Evolutionary conservation across 2,113 vertebrate genomes (phyloP).

Genomic region (Pteruthius melanotis): DNA sequence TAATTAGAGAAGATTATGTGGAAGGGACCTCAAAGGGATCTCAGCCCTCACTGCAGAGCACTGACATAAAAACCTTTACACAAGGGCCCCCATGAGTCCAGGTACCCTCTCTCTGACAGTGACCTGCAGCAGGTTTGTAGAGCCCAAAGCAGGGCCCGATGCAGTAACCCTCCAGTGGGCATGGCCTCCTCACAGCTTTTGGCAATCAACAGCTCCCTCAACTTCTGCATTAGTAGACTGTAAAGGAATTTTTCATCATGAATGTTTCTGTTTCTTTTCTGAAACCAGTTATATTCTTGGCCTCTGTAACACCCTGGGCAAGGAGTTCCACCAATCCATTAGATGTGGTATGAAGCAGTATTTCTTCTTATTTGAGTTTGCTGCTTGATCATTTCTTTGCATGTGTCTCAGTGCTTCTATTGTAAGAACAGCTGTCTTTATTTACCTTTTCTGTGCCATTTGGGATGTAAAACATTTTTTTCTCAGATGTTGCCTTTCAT

Average conservation of each 20-base stretch:
- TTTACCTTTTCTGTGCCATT: conserved; percentile 36
- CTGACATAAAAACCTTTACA: background rate
- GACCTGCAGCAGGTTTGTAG: background rate
- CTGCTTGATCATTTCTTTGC: conserved; percentile 22
- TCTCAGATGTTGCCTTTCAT: conserved; percentile 54
- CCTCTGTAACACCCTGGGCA: background rate
- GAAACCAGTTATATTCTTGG: conserved; percentile 26
- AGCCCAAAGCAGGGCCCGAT: background rate
- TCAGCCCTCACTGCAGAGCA: background rate
- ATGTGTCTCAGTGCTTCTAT: background rate
- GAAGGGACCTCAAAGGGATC: background rate
- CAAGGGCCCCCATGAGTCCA: background rate
- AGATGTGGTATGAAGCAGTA: conserved; percentile 43
- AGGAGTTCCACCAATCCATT: conserved; percentile 16
- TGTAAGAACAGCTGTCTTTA: conserved; percentile 53
- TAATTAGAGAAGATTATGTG: background rate
- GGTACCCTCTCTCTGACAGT: background rate
- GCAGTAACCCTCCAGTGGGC: background rate
- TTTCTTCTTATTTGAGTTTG: conserved; percentile 20
- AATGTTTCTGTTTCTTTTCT: conserved; percentile 6
- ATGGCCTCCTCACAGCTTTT: background rate
- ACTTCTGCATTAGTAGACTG: background rate
- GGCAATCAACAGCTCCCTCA: background rate
- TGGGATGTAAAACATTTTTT: conserved; percentile 21
- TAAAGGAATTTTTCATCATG: background rate